These are phyloP conservation scores for Limnephilus auricula DNA, from an alignment of 2,888 invertebrate genomes.

Conservation along the genomic window DNA sequence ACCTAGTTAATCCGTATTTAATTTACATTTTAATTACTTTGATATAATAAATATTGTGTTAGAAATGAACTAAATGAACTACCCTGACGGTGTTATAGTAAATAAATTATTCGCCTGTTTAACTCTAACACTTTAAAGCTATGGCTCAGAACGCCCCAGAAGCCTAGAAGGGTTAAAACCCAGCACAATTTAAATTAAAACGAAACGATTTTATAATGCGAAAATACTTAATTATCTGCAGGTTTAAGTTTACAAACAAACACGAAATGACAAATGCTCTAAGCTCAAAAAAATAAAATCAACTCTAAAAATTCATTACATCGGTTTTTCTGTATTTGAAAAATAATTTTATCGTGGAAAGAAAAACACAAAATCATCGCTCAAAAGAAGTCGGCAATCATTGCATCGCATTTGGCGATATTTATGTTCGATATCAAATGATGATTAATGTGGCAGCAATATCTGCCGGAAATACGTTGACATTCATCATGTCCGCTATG, in stretches of 20 bases:
- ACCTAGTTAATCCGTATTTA: too few relatives aligned
- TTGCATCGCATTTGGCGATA: not conserved
- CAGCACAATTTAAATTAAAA: not conserved
- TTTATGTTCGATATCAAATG: slow-evolving; percentile 14
- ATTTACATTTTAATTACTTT: too few relatives aligned
- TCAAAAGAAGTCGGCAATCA: not conserved
- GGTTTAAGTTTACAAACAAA: not conserved
- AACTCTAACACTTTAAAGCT: not conserved
- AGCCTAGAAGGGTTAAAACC: not conserved
- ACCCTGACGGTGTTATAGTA: not conserved
- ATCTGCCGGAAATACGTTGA: slow-evolving; percentile 17
- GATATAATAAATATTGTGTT: not conserved
- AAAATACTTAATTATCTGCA: not conserved
- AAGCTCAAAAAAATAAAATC: not conserved
- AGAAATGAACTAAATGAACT: not conserved
- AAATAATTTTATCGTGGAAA: not conserved
- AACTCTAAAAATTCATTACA: not conserved
- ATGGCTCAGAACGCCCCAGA: not conserved
- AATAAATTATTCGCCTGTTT: not conserved
- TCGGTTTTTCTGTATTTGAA: not conserved
- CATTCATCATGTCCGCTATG: not conserved
- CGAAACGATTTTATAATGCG: not conserved
- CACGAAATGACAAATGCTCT: not conserved
- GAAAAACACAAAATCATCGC: not conserved
- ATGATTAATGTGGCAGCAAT: slow-evolving; percentile 19